These are phyloP conservation scores for Campaea margaritaria DNA, from an alignment of 2,888 invertebrate genomes.

Conservation along the genomic window DNA sequence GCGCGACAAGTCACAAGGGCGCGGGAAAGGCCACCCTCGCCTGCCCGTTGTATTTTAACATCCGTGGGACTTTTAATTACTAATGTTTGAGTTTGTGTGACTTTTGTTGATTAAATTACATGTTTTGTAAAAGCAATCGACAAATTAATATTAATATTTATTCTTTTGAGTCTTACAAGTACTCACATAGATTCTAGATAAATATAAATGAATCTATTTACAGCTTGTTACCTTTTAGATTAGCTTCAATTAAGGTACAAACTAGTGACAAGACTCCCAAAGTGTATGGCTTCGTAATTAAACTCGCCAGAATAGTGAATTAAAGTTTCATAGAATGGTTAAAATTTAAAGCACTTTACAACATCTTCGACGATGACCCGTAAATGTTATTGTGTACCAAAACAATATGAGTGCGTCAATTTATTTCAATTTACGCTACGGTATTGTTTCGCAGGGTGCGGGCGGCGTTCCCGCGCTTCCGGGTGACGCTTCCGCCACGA, in stretches of 20 bases:
- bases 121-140: slow-evolving; percentile 11
- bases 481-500: slow-evolving; percentile 77
- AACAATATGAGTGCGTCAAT: slow-evolving; percentile 77
- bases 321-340: not conserved
- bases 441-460: slow-evolving; percentile 75
- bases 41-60: slow-evolving; percentile 59
- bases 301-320: not conserved
- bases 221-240: not conserved
- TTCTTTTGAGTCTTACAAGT: too few species aligned
- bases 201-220: too few species aligned
- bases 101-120: slow-evolving; percentile 34
- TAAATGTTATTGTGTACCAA: slow-evolving; percentile 59
- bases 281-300: not conserved
- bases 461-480: slow-evolving; percentile 77
- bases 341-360: slow-evolving; percentile 4
- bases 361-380: slow-evolving; percentile 58
- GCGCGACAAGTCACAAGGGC: slow-evolving; percentile 77
- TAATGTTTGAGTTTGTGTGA: slow-evolving; percentile 57
- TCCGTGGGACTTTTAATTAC: slow-evolving; percentile 81
- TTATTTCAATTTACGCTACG: slow-evolving; percentile 83
- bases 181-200: too few species aligned
- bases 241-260: too few species aligned
- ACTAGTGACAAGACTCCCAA: too few species aligned
- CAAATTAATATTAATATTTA: too few species aligned
- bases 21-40: slow-evolving; percentile 73